Percentiles rank a stretch among this genome's conserved stretches.
Evolutionary conservation across 2,113 vertebrate species (phyloP).

Genomic region (Haemorhous mexicanus): DNA sequence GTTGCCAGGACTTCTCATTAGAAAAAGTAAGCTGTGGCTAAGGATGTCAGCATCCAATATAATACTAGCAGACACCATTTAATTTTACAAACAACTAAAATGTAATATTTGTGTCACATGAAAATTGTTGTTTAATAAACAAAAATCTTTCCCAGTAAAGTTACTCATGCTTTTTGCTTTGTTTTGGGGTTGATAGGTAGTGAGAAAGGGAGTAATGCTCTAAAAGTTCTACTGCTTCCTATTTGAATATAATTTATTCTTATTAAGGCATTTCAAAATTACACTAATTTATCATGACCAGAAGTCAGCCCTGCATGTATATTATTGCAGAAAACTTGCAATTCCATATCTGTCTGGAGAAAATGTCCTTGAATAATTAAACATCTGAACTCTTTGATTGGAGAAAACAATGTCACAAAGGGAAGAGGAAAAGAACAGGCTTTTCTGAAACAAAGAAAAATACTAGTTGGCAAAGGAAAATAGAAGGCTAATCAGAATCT

Average conservation of each 20-base stretch:
- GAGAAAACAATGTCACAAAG: neutral
- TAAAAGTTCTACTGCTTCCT: neutral
- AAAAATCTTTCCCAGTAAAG: neutral
- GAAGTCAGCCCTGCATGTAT: neutral
- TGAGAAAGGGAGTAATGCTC: neutral
- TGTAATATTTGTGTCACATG: neutral
- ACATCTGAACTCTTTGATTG: neutral
- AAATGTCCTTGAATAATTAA: slow-evolving; percentile 30
- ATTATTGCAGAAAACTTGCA: neutral
- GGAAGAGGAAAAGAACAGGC: neutral
- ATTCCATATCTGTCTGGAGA: neutral
- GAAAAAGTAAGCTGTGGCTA: neutral
- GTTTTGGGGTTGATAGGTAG: neutral
- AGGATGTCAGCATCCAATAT: neutral
- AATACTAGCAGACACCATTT: neutral
- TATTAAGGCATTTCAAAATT: slow-evolving; percentile 9
- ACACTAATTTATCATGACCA: neutral
- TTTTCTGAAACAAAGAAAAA: neutral
- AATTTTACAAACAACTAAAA: neutral
- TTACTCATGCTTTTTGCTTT: neutral
- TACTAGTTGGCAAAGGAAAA: slow-evolving; percentile 1
- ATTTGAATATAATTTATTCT: neutral
- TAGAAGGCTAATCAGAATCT: neutral
- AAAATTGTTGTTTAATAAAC: neutral
- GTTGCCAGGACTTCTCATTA: neutral